Evolutionary conservation across 2,888 invertebrate genomes (phyloP).

Genomic region (Scaptomyza caliginosa): DNA sequence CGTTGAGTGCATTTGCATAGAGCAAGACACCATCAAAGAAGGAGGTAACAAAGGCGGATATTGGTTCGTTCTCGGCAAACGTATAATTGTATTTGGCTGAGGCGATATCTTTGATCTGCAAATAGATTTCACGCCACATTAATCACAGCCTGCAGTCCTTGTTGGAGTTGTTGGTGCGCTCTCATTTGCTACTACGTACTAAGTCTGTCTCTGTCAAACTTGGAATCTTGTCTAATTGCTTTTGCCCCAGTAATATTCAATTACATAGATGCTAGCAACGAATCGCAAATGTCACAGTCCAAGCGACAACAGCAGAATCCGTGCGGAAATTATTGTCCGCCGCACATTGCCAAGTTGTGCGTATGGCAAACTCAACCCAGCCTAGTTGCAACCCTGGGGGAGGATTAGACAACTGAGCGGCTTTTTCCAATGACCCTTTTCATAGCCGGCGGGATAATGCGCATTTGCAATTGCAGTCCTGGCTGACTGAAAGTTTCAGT

Average conservation of each 20-base stretch:
- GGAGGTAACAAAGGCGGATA: conserved; percentile 96
- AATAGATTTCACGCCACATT: conserved; percentile 15
- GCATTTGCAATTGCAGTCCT: background rate
- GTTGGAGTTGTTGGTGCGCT: background rate
- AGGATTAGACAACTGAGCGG: background rate
- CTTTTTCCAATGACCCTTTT: conserved; percentile 8
- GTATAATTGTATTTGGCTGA: conserved; percentile 89
- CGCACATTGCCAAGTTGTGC: conserved; percentile 26
- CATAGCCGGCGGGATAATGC: conserved; percentile 5
- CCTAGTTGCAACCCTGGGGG: background rate
- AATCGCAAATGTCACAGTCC: conserved; percentile 12
- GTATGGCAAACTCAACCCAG: background rate
- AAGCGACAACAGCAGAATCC: conserved; percentile 20
- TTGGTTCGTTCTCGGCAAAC: conserved; percentile 89
- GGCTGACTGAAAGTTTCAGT: background rate
- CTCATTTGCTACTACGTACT: background rate
- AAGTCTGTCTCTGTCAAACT: background rate
- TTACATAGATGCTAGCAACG: conserved; percentile 34
- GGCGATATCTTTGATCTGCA: conserved; percentile 88
- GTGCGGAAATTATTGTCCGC: conserved; percentile 55
- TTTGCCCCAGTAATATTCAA: conserved; percentile 58
- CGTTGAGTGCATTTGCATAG: conserved; percentile 95
- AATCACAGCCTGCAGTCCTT: conserved; percentile 5
- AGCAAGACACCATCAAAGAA: conserved; percentile 98
- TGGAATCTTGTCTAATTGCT: conserved; percentile 47